phyloP scores from a whole-genome alignment of 2,113 vertebrate genomes.

The Lepidothrix coronata region DNA sequence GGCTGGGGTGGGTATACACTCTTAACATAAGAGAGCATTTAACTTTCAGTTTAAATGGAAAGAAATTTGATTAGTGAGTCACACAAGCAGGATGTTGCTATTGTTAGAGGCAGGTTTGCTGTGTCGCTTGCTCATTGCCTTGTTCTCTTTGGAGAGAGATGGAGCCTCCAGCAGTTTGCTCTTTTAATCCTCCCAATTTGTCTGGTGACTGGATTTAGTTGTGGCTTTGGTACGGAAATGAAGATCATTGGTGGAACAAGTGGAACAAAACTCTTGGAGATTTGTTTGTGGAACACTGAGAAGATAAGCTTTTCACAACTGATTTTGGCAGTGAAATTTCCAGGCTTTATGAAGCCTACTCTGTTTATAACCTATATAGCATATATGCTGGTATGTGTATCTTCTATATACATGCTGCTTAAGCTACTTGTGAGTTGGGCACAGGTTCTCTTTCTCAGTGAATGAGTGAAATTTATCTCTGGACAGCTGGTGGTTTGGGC shows the following conservation, averaged over 20 bases:
- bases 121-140: not conserved
- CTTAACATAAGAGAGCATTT: not conserved
- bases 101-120: not conserved
- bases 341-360: not conserved
- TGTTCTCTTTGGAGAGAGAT: not conserved
- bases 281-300: not conserved
- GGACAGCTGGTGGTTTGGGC: not conserved
- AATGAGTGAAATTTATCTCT: not conserved
- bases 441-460: not conserved
- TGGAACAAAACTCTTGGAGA: not conserved
- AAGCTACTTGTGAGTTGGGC: not conserved
- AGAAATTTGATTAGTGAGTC: not conserved
- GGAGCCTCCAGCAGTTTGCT: not conserved
- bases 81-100: not conserved
- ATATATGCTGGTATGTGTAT: too few relatives aligned
- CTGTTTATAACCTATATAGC: not conserved
- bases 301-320: not conserved
- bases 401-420: not conserved
- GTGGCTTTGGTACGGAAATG: not conserved
- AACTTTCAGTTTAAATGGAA: not conserved
- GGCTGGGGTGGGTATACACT: not conserved
- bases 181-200: not conserved
- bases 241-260: not conserved
- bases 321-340: not conserved
- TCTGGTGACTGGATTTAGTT: not conserved